Percentiles rank a stretch among this genome's conserved stretches.
These are phyloP conservation scores for Wasmannia auropunctata DNA, from an alignment of 1,140 invertebrate species.

Conservation along the genomic window DNA sequence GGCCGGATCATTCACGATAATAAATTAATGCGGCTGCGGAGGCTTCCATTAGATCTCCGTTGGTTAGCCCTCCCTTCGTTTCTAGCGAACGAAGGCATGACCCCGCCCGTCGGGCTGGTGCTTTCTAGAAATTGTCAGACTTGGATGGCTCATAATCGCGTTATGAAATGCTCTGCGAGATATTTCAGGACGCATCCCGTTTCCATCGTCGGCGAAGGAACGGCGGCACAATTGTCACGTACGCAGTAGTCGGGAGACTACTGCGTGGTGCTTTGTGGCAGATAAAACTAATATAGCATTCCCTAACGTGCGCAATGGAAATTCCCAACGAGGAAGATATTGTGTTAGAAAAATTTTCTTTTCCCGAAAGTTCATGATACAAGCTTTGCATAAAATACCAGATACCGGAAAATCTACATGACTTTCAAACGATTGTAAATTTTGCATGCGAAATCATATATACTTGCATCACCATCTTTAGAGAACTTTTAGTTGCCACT, in stretches of 20 bases:
- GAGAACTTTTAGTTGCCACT: neutral
- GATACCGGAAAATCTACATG: neutral
- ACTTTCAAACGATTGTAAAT: neutral
- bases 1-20: neutral
- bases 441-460: neutral
- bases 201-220: neutral
- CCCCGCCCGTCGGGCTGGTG: neutral
- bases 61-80: neutral
- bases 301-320: conserved; percentile 6
- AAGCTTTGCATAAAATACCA: neutral
- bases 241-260: neutral
- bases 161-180: conserved; percentile 37
- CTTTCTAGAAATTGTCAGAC: conserved; percentile 43
- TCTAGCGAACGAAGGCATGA: neutral
- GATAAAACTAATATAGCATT: conserved; percentile 31
- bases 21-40: conserved; percentile 29
- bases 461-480: neutral
- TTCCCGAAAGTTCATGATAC: neutral
- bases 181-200: conserved; percentile 10
- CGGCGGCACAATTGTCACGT: conserved; percentile 42
- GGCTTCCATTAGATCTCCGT: neutral
- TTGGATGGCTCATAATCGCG: conserved; percentile 24
- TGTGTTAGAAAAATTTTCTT: neutral
- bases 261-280: neutral
- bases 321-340: neutral